Percentiles rank a stretch among this genome's conserved stretches.
phyloP scores from a whole-genome alignment of 2,797 vertebrate genomes.

The Gouania willdenowi region DNA sequence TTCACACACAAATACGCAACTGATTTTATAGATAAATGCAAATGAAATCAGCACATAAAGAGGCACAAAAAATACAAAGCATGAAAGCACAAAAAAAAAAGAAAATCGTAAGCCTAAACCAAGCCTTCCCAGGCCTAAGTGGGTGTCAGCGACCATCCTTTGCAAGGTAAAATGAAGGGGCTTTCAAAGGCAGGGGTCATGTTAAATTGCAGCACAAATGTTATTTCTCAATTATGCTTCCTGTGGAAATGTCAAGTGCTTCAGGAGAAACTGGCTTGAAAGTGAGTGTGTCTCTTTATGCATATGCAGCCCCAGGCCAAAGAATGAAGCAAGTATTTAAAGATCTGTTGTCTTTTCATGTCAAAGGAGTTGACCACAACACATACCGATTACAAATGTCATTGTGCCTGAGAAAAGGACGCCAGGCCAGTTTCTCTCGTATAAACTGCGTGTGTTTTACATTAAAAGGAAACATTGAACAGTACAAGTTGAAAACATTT shows the following conservation, averaged over 20 bases:
- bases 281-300: conserved; percentile 32
- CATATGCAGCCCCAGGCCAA: conserved; percentile 41
- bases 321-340: conserved; percentile 35
- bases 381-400: conserved; percentile 4
- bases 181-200: conserved; percentile 89
- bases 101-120: too few species aligned
- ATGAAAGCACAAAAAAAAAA: not conserved
- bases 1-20: too few species aligned
- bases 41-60: too few species aligned
- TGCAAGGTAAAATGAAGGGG: conserved; percentile 90
- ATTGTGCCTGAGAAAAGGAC: too few species aligned
- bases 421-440: too few species aligned
- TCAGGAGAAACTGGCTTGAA: conserved; percentile 69
- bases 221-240: conserved; percentile 97
- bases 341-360: conserved; percentile 20
- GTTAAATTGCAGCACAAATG: conserved; percentile 97
- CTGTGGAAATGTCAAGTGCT: conserved; percentile 94
- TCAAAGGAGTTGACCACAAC: conserved; percentile 2
- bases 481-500: not conserved
- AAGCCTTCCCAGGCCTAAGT: conserved; percentile 56
- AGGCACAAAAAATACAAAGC: too few species aligned
- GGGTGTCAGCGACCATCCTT: conserved; percentile 83
- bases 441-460: too few species aligned
- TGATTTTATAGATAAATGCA: too few species aligned
- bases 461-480: conserved; percentile 3